A percentile compares a stretch with the other conserved stretches of the same genome.
phyloP scores from a whole-genome alignment of 2,797 vertebrate species.

The Poecilia picta region DNA sequence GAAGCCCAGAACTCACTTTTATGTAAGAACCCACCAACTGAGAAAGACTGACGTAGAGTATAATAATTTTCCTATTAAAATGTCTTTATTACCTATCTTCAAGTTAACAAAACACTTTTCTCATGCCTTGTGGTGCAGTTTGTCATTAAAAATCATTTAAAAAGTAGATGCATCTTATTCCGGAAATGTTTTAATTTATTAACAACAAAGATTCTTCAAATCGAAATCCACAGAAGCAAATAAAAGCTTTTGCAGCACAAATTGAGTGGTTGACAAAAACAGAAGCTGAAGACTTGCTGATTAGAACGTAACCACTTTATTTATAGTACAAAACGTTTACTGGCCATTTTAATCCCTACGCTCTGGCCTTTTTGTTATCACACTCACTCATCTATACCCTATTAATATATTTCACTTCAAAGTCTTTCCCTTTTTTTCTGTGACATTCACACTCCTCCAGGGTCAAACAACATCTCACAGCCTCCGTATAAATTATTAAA shows the following conservation, averaged over 20 bases:
- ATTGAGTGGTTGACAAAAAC: not conserved
- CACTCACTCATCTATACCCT: slow-evolving; percentile 24
- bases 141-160: not conserved
- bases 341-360: slow-evolving; percentile 82
- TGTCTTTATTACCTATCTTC: not conserved
- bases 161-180: not conserved
- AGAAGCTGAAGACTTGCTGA: not conserved
- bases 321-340: slow-evolving; percentile 77
- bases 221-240: not conserved
- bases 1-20: not conserved
- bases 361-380: slow-evolving; percentile 32
- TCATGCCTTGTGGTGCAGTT: not conserved
- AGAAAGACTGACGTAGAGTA: not conserved
- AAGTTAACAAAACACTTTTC: not conserved
- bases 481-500: slow-evolving; percentile 99
- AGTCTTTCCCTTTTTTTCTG: slow-evolving; percentile 97
- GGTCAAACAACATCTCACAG: slow-evolving; percentile 99
- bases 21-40: not conserved
- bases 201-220: not conserved
- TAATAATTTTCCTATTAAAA: not conserved
- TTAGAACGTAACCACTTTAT: not conserved
- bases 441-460: slow-evolving; percentile 99
- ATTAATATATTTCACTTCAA: slow-evolving; percentile 90
- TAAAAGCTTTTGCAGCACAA: not conserved
- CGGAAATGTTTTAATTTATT: not conserved